Base-by-base conservation (phyloP, 2,113 vertebrate species). In the Oryzias celebensis region DNA sequence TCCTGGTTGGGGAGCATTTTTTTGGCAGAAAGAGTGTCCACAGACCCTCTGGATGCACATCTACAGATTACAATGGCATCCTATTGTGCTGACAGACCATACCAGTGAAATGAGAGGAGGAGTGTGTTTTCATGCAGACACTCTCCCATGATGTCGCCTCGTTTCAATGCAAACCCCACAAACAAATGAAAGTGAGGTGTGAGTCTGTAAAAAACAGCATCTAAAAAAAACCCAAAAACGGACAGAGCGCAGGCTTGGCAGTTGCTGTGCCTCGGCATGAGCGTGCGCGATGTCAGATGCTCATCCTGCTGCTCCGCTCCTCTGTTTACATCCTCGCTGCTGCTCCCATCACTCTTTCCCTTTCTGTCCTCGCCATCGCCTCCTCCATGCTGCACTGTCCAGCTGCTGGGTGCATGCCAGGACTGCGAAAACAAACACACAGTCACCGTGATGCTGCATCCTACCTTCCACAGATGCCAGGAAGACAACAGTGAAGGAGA, bases 381-480 rank as follows among this genome's bases (percentile, higher is more conserved):
- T 60, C 52, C 56, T 71, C 52, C 78, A 20, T 20, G 80, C 77
- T 66, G 73, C 68, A 73, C 65, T 70, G 72, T 82, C 75, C 85
- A 86, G 80, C 82, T 88, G 86, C 86, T 80, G 83, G 73, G 75
- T 70, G 75, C 69, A 75, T 71, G 71, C 52, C 70, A 58, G 52
- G 52, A 63, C 76, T 62, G 68, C 73, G 55, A 48, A 36, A 66
- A 69, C 59, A 58, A 49, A 67, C 52, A 65, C 47, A 53, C 17
- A 73, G 16, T 77, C 59, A 62, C 55, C 72, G 75, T 65, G 56
- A 58, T 58, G 63, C 62, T 65, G 65, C 66, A 73, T 69, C 92
- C 83, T 93, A 93, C 92, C 92, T 92, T 93, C 88, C 71, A 90
- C 89, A 80, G 82, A 91, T 75, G 83, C 77, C 60, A 90, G 73